These are phyloP conservation scores for Gryon sp. DNA, from an alignment of 1,140 invertebrate genomes.

Conservation along the genomic window DNA sequence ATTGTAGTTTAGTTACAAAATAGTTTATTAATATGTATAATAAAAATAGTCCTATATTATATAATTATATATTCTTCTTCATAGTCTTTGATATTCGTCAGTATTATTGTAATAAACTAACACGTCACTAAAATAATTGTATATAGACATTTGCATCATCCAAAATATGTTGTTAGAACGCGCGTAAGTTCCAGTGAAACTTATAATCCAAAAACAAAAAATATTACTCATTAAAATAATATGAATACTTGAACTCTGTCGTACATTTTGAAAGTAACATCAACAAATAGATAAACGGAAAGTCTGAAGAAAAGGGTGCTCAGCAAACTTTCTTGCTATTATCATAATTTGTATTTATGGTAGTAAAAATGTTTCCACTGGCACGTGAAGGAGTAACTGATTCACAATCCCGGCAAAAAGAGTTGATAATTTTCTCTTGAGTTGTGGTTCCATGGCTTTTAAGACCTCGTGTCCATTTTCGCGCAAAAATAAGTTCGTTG, in stretches of 20 bases:
- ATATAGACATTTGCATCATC: conserved; percentile 2
- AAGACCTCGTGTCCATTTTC: conserved; percentile 86
- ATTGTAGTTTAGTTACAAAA: too few relatives aligned
- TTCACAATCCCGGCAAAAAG: conserved; percentile 85
- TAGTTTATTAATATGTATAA: too few relatives aligned
- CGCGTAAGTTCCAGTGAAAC: conserved; percentile 27
- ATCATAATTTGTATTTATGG: conserved; percentile 75
- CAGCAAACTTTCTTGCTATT: conserved; percentile 46
- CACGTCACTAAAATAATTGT: too few relatives aligned
- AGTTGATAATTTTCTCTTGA: conserved; percentile 82
- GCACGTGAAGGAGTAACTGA: conserved; percentile 83
- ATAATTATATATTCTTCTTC: too few relatives aligned
- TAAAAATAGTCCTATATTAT: too few relatives aligned
- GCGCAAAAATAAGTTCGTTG: conserved; percentile 85
- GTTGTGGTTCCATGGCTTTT: conserved; percentile 85
- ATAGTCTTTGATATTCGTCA: too few relatives aligned
- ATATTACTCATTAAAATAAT: conserved; percentile 31
- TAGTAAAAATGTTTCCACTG: conserved; percentile 82
- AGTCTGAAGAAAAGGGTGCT: conserved; percentile 38
- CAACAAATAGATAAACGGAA: conserved; percentile 17
- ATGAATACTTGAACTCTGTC: conserved; percentile 30
- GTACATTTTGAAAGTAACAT: conserved; percentile 26
- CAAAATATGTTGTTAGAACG: neutral
- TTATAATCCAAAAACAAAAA: neutral
- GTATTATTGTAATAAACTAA: too few relatives aligned